Base-by-base conservation (phyloP, 2,113 vertebrate species). In the Dicerorhinus sumatrensis region DNA sequence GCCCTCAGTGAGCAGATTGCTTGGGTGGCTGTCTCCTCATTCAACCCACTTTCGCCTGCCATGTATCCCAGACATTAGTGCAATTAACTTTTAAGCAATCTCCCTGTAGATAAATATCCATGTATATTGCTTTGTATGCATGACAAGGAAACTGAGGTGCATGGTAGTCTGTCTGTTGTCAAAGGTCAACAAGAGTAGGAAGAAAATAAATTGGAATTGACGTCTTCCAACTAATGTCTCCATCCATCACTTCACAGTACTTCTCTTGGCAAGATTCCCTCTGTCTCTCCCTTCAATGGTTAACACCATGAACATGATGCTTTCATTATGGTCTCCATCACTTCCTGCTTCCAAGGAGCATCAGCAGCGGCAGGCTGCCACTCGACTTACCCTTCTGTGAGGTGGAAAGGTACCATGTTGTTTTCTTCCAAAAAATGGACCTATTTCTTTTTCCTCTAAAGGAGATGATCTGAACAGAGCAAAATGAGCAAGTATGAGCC, bases 371-470 rank as follows among this genome's bases (percentile, higher is more conserved):
- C 27, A 93, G 69, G 13, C 72, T 65, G 4, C 79, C 36, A 39
- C 31, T 72, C 58, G 77, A 8, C 69, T 89, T 93, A 36, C 8
- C 51, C 75, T 96, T 96, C 60, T 93, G 17, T 81, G 75, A 93
- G 16, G 17, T 25, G 56, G 27, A 92, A 93, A 63, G 81, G 82
- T 76, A 89, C 46, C n/a, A 7, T 69, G 21, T 72, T 69, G 25
- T 29, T 84, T 62, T 46, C 54, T 89, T 81, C 39, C 93, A 94
- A 69, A 51, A 96, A 95, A 39, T 46, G 23, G 48, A 82, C 51
- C 8, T 79, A 6, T 60, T 94, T 58, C n/a, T 94, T 80, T 65
- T n/a, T 58, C 51, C 23, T 83, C n/a, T 54, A 77, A 63, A 76
- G 60, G 42, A 82, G 65, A 93, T 72, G 51, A 77, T 63, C 72